Conservation (phyloP, 2,888 invertebrate species). For the Agriopis aurantiaria region DNA sequence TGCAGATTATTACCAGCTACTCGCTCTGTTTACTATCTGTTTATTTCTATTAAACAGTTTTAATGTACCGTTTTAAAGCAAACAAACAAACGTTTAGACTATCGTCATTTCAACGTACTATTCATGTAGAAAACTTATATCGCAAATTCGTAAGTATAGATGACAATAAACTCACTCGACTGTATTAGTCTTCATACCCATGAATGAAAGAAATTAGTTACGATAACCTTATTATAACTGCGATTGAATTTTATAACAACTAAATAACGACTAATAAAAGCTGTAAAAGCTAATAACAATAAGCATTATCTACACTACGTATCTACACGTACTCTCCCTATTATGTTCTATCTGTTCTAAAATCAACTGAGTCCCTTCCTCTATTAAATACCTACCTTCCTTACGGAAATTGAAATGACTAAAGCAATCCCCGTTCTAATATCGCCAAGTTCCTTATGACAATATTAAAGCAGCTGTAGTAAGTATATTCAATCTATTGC, state of each 20-base stretch:
- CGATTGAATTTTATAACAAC: slow-evolving; percentile 37
- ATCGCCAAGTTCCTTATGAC: slow-evolving; percentile 56
- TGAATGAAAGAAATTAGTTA: too few relatives aligned
- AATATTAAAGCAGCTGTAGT: slow-evolving; percentile 31
- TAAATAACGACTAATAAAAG: slow-evolving; percentile 25
- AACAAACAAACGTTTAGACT: slow-evolving; percentile 16
- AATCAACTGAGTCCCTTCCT: slow-evolving; percentile 55
- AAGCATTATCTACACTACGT: slow-evolving; percentile 25
- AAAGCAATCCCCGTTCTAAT: slow-evolving; percentile 57
- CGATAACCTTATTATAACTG: not conserved
- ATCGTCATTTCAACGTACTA: not conserved
- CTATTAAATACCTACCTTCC: slow-evolving; percentile 60
- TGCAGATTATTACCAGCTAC: not conserved
- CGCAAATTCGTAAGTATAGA: not conserved
- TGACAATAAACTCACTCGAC: too few relatives aligned
- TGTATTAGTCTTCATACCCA: too few relatives aligned
- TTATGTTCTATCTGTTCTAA: slow-evolving; percentile 53
- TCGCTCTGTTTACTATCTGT: not conserved
- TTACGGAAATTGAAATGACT: slow-evolving; percentile 67
- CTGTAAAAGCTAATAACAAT: slow-evolving; percentile 28
- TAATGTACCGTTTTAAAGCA: slow-evolving; percentile 6
- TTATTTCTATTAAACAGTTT: not conserved
- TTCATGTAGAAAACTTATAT: not conserved
- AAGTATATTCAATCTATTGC: slow-evolving; percentile 15
- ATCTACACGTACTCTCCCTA: slow-evolving; percentile 39